phyloP scores from a whole-genome alignment of 2,888 invertebrate species.

The Lymantria monacha region DNA sequence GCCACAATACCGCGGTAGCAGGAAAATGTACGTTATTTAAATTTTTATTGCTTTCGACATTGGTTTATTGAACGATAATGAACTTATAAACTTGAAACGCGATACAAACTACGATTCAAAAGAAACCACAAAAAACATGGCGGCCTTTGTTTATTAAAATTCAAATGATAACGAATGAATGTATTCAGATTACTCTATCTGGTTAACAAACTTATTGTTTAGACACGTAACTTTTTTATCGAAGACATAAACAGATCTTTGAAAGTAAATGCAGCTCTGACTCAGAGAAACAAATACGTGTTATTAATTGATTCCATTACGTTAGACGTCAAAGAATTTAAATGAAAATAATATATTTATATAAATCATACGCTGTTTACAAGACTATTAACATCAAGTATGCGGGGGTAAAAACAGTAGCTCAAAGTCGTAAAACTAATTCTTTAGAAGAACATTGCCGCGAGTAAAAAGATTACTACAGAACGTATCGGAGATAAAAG shows the following conservation, averaged over 20 bases:
- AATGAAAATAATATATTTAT: conserved; percentile 4
- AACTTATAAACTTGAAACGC: conserved; percentile 46
- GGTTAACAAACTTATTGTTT: too few relatives aligned
- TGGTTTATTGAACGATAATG: conserved; percentile 48
- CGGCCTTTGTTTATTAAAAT: too few relatives aligned
- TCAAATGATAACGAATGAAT: too few relatives aligned
- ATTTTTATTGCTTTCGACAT: conserved; percentile 34
- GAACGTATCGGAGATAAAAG: conserved; percentile 36
- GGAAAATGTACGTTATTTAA: conserved; percentile 38
- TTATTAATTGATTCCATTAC: conserved; percentile 4
- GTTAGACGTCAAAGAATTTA: conserved; percentile 1
- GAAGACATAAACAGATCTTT: too few relatives aligned
- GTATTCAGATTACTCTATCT: too few relatives aligned
- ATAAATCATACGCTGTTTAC: conserved; percentile 5
- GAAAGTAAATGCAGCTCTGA: too few relatives aligned
- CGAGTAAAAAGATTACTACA: conserved; percentile 29
- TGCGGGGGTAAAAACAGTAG: conserved; percentile 28
- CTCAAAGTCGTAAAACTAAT: conserved; percentile 37
- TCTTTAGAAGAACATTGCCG: conserved; percentile 23
- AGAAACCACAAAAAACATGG: too few relatives aligned
- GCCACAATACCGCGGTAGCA: conserved; percentile 16
- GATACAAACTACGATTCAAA: neutral
- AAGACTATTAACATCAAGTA: conserved; percentile 19
- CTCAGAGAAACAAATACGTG: too few relatives aligned
- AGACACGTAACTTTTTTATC: too few relatives aligned